A percentile compares a stretch with the other conserved stretches of the same genome.
Conservation (phyloP, 2,797 vertebrate genomes). For the Sparus aurata region DNA sequence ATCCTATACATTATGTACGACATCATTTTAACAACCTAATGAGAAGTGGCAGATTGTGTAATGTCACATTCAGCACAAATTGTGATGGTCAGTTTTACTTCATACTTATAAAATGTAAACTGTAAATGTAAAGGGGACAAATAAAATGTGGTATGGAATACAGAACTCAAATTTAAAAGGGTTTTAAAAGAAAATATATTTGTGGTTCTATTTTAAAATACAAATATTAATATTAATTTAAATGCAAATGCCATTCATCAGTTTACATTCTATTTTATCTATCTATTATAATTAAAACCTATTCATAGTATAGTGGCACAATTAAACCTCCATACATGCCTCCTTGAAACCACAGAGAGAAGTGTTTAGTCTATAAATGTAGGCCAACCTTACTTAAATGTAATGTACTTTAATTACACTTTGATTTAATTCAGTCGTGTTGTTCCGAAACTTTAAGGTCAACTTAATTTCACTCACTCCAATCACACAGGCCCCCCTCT, state of each 20-base stretch:
- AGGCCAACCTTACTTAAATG: no score
- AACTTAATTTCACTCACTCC: slow-evolving; percentile 50
- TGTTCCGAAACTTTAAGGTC: slow-evolving; percentile 51
- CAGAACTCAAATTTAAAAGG: not conserved
- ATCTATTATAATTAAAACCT: not conserved
- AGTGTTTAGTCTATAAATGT: not conserved
- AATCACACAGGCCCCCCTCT: slow-evolving; percentile 47
- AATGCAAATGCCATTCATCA: not conserved
- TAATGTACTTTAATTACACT: slow-evolving; percentile 5
- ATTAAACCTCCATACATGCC: not conserved
- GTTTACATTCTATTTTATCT: not conserved
- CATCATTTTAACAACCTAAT: not conserved
- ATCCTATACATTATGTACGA: not conserved
- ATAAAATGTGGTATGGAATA: not conserved
- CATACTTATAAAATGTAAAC: not conserved
- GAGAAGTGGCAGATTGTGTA: not conserved
- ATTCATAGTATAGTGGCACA: not conserved
- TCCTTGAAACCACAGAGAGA: not conserved
- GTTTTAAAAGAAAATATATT: no score
- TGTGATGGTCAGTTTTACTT: no score
- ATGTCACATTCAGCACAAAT: not conserved
- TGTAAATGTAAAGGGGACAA: not conserved
- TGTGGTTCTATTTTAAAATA: not conserved
- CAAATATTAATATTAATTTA: not conserved
- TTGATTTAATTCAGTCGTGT: slow-evolving; percentile 7